Evolutionary conservation across 1,140 invertebrate genomes (phyloP).

Genomic region (Drosophila erecta): DNA sequence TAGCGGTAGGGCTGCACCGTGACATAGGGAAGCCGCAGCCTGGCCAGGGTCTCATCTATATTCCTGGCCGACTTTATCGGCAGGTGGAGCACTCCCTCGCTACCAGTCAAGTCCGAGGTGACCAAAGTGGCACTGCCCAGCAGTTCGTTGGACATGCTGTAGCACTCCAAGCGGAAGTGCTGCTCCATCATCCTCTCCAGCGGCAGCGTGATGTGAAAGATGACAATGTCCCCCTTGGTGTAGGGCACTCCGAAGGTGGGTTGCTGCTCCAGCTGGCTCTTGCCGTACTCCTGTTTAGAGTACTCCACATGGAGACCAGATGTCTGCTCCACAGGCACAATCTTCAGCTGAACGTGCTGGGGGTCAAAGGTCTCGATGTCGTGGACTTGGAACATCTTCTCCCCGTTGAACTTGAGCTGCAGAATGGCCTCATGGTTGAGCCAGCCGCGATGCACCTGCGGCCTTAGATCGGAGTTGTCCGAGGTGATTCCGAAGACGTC

Average conservation of each 20-base stretch:
- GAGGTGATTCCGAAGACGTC: slow-evolving; percentile 85
- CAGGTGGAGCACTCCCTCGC: slow-evolving; percentile 91
- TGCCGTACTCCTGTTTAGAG: slow-evolving; percentile 68
- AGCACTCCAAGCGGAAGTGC: slow-evolving; percentile 66
- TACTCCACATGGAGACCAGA: slow-evolving; percentile 73
- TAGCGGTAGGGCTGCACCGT: slow-evolving; percentile 89
- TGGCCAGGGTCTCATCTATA: slow-evolving; percentile 86
- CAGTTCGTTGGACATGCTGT: slow-evolving; percentile 78
- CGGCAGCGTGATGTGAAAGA: slow-evolving; percentile 86
- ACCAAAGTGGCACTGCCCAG: slow-evolving; percentile 93
- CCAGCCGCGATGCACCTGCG: slow-evolving; percentile 91
- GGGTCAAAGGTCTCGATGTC: slow-evolving; percentile 81
- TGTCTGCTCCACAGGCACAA: slow-evolving; percentile 67
- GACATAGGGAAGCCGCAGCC: slow-evolving; percentile 87
- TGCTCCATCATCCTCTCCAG: slow-evolving; percentile 48
- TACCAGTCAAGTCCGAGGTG: slow-evolving; percentile 84
- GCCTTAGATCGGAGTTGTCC: slow-evolving; percentile 71
- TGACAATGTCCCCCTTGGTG: slow-evolving; percentile 69
- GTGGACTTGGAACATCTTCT: slow-evolving; percentile 82
- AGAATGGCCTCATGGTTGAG: slow-evolving; percentile 91
- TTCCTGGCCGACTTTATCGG: slow-evolving; percentile 89
- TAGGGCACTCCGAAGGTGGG: slow-evolving; percentile 65
- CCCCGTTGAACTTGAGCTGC: slow-evolving; percentile 90
- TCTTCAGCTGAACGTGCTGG: slow-evolving; percentile 72
- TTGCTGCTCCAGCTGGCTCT: slow-evolving; percentile 67